Base-by-base conservation (phyloP, 2,888 invertebrate genomes). In the Cephus sareptanus region DNA sequence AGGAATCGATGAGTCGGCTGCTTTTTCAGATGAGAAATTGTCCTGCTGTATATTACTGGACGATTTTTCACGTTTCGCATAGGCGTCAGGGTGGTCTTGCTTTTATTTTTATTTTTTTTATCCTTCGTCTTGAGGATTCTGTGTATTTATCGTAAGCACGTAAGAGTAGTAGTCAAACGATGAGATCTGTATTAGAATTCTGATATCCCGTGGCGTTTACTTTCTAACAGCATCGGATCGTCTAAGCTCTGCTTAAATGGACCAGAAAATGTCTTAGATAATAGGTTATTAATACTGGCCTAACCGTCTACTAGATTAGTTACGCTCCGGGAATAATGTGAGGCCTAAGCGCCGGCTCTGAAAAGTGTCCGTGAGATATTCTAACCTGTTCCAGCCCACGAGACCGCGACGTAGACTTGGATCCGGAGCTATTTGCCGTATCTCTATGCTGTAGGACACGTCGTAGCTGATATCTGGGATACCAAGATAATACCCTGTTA, bases 401-500 rank as follows among this genome's bases (percentile, higher is more conserved):
- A 76, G 70, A 76, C 75, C 79, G 75, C 81, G 80, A 77, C 78
- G 76, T 74, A 75, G 74, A 76, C 73, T 69, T 56, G 13, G 68
- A 33, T 73, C 11, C 34, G 12, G 56, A 69, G 69, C n/a, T 75
- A 34, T 69, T 73, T 37, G 70, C 75, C 31, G 76, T 75, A 74
- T 80, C 56, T 69, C 71, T 74, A 35, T 69, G 56, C 73, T 73
- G 75, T 35, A 74, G 79, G 74, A 81, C 78, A 76, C 75, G 77
- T 74, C 76, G 33, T 77, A 74, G 71, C 78, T 81, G 78, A 81
- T 81, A 83, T 83, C 84, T 82, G 79, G 83, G 82, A 81, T 83
- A 83, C 77, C 71, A 75, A 83, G 83, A 83, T 84, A 84, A 84
- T 83, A 74, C 82, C 83, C 84, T 81, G 83, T 83, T 84, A 83